A percentile compares a stretch with the other conserved stretches of the same genome.
Conservation (phyloP, 2,113 vertebrate species). For the Microtus oregoni region DNA sequence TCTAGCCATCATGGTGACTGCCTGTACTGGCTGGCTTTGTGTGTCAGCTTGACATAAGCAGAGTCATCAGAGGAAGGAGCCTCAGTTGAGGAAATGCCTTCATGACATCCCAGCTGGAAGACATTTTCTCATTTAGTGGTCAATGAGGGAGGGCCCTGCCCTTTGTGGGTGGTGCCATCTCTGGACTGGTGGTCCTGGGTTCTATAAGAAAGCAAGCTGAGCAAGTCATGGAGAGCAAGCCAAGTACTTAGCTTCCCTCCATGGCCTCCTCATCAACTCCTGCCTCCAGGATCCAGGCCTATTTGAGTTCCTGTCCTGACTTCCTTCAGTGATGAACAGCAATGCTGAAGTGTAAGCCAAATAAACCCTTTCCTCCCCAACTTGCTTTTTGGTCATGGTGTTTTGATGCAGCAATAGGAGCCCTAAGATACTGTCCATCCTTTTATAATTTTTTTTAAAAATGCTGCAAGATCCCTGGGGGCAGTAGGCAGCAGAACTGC, state of each 20-base stretch:
- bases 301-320: not conserved
- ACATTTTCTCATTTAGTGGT: not conserved
- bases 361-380: not conserved
- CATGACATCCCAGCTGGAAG: not conserved
- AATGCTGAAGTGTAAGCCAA: not conserved
- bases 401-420: not conserved
- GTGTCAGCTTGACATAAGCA: not conserved
- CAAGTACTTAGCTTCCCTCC: not conserved
- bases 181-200: not conserved
- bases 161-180: not conserved
- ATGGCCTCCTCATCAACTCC: not conserved
- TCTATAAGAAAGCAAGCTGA: not conserved
- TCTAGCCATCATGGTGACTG: not conserved
- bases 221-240: not conserved
- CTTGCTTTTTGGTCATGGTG: not conserved
- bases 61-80: not conserved
- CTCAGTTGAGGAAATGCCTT: not conserved
- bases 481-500: too few species aligned
- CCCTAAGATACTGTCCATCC: not conserved
- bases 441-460: too few species aligned
- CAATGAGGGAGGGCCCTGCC: too few species aligned
- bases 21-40: not conserved
- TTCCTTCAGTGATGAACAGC: not conserved
- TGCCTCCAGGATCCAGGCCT: not conserved
- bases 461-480: too few species aligned